Percentiles rank a stretch among this genome's conserved stretches.
These are phyloP conservation scores for Macrocentrus cingulum DNA, from an alignment of 1,140 invertebrate species.

Conservation along the genomic window DNA sequence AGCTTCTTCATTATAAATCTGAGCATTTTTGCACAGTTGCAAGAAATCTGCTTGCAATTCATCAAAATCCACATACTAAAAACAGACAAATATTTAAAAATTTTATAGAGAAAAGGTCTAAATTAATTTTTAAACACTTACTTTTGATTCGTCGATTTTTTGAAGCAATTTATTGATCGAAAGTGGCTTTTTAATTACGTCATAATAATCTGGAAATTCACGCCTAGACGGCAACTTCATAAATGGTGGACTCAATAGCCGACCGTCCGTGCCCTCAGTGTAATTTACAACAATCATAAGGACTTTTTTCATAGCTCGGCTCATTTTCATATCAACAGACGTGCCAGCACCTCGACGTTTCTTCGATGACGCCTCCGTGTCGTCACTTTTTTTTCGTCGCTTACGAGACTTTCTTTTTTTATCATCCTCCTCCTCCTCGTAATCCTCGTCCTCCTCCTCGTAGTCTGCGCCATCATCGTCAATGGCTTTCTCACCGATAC, in stretches of 20 bases:
- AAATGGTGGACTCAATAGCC: conserved; percentile 89
- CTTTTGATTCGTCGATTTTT: conserved; percentile 82
- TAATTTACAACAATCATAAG: conserved; percentile 82
- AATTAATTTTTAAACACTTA: conserved; percentile 52
- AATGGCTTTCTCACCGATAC: conserved; percentile 90
- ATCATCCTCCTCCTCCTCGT: conserved; percentile 72
- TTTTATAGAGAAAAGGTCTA: not conserved
- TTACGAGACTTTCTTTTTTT: conserved; percentile 62
- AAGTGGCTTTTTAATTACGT: conserved; percentile 94
- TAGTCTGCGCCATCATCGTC: conserved; percentile 71
- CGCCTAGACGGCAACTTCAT: conserved; percentile 91
- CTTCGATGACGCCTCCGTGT: conserved; percentile 58
- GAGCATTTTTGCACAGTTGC: conserved; percentile 93
- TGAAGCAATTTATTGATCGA: conserved; percentile 92
- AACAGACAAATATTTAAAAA: conserved; percentile 24
- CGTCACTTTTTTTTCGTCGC: conserved; percentile 64
- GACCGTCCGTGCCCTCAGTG: conserved; percentile 76
- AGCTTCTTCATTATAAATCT: conserved; percentile 96
- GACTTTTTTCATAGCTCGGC: conserved; percentile 79
- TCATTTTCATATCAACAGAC: conserved; percentile 64
- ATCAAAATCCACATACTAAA: conserved; percentile 80
- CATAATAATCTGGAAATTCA: conserved; percentile 96
- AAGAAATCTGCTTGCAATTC: conserved; percentile 92
- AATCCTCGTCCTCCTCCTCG: conserved; percentile 70
- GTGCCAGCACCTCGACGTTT: conserved; percentile 57